These are phyloP conservation scores for Schrankia costaestrigalis DNA, from an alignment of 2,888 invertebrate genomes.

Conservation along the genomic window DNA sequence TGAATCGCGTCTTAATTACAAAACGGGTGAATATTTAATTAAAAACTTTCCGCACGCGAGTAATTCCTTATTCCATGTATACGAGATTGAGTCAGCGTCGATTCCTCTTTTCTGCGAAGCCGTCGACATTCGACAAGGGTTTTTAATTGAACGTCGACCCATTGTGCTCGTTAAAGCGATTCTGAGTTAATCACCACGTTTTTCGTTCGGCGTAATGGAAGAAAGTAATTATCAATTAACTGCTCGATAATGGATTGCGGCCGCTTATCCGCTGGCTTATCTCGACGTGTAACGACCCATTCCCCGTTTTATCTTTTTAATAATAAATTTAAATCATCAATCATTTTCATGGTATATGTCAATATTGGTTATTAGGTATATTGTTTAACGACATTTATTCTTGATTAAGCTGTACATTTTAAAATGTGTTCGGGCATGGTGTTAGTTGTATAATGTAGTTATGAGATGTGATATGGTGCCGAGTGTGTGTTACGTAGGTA, in stretches of 20 bases:
- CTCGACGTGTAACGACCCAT: constrained; percentile 61
- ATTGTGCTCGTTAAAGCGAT: constrained; percentile 78
- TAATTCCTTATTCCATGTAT: constrained; percentile 77
- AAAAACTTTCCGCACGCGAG: constrained; percentile 78
- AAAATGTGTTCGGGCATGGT: background rate
- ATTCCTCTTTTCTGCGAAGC: constrained; percentile 69
- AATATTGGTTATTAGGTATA: constrained; percentile 35
- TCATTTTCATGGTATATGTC: constrained; percentile 43
- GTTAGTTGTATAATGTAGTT: constrained; percentile 12
- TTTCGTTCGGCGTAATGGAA: constrained; percentile 76
- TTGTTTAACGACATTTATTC: constrained; percentile 21
- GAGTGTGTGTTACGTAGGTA: constrained; percentile 7
- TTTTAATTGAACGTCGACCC: constrained; percentile 77
- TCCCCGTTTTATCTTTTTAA: constrained; percentile 60
- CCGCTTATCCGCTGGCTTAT: constrained; percentile 72
- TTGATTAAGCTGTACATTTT: constrained; percentile 12
- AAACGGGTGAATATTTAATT: constrained; percentile 78
- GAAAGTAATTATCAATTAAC: constrained; percentile 81
- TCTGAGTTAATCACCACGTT: constrained; percentile 77
- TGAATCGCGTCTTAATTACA: constrained; percentile 76
- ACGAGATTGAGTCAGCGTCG: constrained; percentile 74
- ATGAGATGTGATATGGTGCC: constrained; percentile 20
- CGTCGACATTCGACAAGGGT: constrained; percentile 75
- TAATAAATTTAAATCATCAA: constrained; percentile 63
- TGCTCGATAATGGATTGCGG: constrained; percentile 77